Evolutionary conservation across 37 sponge, comb jelly and placozoan species (phyloP), one percentile per base, ranked within the genome.

Genomic region (Corticium candelabrum): DNA sequence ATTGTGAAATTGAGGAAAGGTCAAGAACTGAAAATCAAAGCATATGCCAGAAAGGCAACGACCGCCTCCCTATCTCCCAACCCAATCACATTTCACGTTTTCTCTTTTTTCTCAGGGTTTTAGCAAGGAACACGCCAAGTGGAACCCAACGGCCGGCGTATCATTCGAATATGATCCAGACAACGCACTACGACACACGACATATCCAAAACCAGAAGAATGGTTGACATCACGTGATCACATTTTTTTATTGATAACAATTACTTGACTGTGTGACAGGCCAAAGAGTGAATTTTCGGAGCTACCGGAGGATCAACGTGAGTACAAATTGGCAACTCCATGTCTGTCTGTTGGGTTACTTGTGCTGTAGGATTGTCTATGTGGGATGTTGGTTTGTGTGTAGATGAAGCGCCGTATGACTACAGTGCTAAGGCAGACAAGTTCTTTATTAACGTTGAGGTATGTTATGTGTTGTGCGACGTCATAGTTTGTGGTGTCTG

Each of bases 121-220:
- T 86, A 89, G 89, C 7, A 98, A 94, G 82, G 99, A 98, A 75
- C 99, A 98, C 79, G 93, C 96, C 41, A 98, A 98, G 83, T 98
- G 99, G 99, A 90, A 79, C 36, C 97, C 97, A 11, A 85, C 96
- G 0, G 88, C 99, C 56, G 93, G 89, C 37, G 87, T 98, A 3
- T 86, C 96, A 3, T 98, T 98, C 81, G 99, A 98, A 77, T 98
- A 98, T 83, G 99, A 98, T 79, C 99, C 99, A 0, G 99, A 98
- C 77, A 98, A 98, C 74, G 84, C 96, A 27, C 82, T 98, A 37
- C 78, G 99, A 80, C 99, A 98, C 88, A 98, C 99, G 1, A 91
- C 93, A 39, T 98, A 89, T 80, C 99, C 99, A 40, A 87, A 81
- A 68, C 93, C 99, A 41, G 87, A 95, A 75, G 99, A 98, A 71